phyloP scores from a whole-genome alignment of 1,140 invertebrate genomes.

The Harlomillsia oculata region DNA sequence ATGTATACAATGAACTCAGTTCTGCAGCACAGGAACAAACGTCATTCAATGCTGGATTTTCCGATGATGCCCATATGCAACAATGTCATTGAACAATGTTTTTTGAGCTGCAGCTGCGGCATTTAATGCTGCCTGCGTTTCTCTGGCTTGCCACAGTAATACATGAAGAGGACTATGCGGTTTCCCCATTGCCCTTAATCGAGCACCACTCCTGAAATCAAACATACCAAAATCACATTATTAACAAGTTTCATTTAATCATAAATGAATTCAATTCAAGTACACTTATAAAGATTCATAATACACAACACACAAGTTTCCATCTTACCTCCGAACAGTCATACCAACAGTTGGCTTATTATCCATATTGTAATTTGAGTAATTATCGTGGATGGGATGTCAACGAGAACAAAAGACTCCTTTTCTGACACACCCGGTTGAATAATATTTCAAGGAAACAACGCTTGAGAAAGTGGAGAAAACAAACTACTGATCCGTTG shows the following conservation, averaged over 20 bases:
- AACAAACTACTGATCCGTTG: too few relatives aligned
- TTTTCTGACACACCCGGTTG: too few relatives aligned
- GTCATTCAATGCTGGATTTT: slow-evolving; percentile 48
- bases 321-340: slow-evolving; percentile 4
- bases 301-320: too few relatives aligned
- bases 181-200: slow-evolving; percentile 44
- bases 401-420: too few relatives aligned
- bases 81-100: slow-evolving; percentile 45
- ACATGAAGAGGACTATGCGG: slow-evolving; percentile 47
- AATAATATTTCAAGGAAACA: too few relatives aligned
- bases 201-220: slow-evolving; percentile 46
- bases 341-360: slow-evolving; percentile 10
- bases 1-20: slow-evolving; percentile 44
- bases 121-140: slow-evolving; percentile 43
- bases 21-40: slow-evolving; percentile 45
- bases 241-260: neutral
- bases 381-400: too few relatives aligned
- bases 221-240: slow-evolving; percentile 4
- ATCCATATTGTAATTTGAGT: too few relatives aligned
- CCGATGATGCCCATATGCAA: slow-evolving; percentile 47
- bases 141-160: slow-evolving; percentile 47
- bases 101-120: slow-evolving; percentile 45
- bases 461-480: too few relatives aligned
- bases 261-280: neutral
- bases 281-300: neutral